Conservation (phyloP, 2,797 vertebrate species). For the Enoplosus armatus region DNA sequence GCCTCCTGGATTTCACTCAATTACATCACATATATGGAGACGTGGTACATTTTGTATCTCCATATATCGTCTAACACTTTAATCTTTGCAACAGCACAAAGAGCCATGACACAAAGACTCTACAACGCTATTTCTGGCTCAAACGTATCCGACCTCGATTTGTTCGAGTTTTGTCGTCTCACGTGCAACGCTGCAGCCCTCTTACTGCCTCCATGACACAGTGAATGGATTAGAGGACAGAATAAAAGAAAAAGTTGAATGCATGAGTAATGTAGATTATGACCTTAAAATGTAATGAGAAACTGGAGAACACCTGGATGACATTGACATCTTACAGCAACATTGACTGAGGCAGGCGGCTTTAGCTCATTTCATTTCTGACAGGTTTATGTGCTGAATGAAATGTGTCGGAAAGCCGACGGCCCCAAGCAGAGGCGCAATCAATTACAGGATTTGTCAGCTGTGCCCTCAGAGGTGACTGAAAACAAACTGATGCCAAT, state of each 20-base stretch:
- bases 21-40: conserved; percentile 43
- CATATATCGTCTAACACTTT: conserved; percentile 17
- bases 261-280: not conserved
- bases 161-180: not conserved
- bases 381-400: conserved; percentile 55
- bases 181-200: not conserved
- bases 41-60: conserved; percentile 10
- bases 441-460: conserved; percentile 64
- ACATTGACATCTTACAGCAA: conserved; percentile 23
- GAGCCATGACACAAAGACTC: not conserved
- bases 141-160: conserved; percentile 24
- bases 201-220: not conserved
- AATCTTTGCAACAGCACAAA: conserved; percentile 4
- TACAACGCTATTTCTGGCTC: not conserved
- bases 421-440: conserved; percentile 46
- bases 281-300: conserved; percentile 38
- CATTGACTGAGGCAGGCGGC: conserved; percentile 16
- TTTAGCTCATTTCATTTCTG: conserved; percentile 58
- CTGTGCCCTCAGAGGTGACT: conserved; percentile 46
- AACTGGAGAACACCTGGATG: conserved; percentile 31
- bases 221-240: conserved; percentile 23
- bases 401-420: conserved; percentile 35
- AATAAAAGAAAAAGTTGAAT: conserved; percentile 11
- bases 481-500: conserved; percentile 54
- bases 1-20: conserved; percentile 41